These are phyloP conservation scores for Lophius americanus DNA, from an alignment of 2,797 vertebrate genomes.

Conservation along the genomic window DNA sequence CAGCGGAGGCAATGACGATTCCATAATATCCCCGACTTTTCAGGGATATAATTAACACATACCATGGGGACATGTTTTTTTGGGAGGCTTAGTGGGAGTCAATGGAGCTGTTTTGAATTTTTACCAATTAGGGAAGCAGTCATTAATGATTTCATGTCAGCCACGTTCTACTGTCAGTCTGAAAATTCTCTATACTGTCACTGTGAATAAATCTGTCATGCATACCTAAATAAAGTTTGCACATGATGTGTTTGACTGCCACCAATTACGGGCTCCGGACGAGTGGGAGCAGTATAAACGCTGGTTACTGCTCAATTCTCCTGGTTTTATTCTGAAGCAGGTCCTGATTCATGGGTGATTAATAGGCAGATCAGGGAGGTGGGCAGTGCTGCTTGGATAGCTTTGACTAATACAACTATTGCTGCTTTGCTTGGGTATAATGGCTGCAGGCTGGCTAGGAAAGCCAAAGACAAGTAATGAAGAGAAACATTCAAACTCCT, in stretches of 20 bases:
- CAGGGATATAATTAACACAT: constrained; percentile 55
- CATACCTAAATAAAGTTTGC: constrained; percentile 62
- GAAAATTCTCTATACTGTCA: constrained; percentile 41
- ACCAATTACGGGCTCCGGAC: constrained; percentile 55
- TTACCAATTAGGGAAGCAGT: constrained; percentile 45
- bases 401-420: constrained; percentile 64
- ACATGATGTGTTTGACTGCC: constrained; percentile 60
- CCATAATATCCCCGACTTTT: too few relatives aligned
- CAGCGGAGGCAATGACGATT: too few relatives aligned
- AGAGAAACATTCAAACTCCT: constrained; percentile 42
- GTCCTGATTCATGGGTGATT: constrained; percentile 62
- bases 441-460: constrained; percentile 56
- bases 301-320: constrained; percentile 54
- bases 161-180: constrained; percentile 48
- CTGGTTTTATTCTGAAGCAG: constrained; percentile 58
- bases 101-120: constrained; percentile 32
- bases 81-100: too few relatives aligned
- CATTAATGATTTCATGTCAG: constrained; percentile 62
- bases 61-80: constrained; percentile 58
- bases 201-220: constrained; percentile 48
- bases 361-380: constrained; percentile 65
- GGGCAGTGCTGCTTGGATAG: constrained; percentile 62
- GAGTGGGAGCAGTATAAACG: constrained; percentile 52
- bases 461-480: constrained; percentile 45
- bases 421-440: constrained; percentile 50